A percentile compares a stretch with the other conserved stretches of the same genome.
phyloP scores from a whole-genome alignment of 2,888 invertebrate species.

The Drosophila rubida region DNA sequence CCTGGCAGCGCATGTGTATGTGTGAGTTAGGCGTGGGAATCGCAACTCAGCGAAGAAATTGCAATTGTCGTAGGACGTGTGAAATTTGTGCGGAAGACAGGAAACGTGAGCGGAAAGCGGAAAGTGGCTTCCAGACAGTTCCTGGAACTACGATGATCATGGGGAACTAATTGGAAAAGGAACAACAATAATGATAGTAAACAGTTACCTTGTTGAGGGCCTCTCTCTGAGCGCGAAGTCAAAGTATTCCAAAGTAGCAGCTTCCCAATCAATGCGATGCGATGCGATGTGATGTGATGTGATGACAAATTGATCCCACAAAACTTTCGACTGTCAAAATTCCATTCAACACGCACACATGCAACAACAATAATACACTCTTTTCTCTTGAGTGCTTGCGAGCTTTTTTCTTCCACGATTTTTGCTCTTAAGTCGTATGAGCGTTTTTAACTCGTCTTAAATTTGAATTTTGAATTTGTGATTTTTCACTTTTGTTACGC shows the following conservation, averaged over 20 bases:
- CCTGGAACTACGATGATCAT: constrained; percentile 33
- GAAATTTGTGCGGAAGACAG: constrained; percentile 71
- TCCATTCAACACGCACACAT: constrained; percentile 24
- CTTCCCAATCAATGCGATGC: constrained; percentile 15
- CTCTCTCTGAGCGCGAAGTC: constrained; percentile 17
- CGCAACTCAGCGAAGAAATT: constrained; percentile 50
- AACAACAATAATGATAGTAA: constrained; percentile 3
- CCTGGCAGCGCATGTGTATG: constrained; percentile 47
- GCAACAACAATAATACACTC: constrained; percentile 20
- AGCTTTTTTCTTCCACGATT: constrained; percentile 22
- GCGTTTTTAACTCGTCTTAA: constrained; percentile 29
- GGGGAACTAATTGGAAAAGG: constrained; percentile 33
- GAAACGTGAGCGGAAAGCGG: constrained; percentile 54
- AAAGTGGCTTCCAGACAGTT: constrained; percentile 33
- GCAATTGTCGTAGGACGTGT: constrained; percentile 74
- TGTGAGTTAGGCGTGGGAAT: constrained; percentile 69
- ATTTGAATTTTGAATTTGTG: constrained; percentile 3
- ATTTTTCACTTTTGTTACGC: constrained; percentile 62
- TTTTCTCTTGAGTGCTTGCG: constrained; percentile 21
- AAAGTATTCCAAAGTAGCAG: constrained; percentile 47
- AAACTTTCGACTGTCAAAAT: constrained; percentile 59
- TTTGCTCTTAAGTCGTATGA: constrained; percentile 34
- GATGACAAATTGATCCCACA: constrained; percentile 51
- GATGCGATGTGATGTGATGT: constrained; percentile 22
- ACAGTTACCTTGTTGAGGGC: constrained; percentile 34